phyloP scores from a whole-genome alignment of 2,888 invertebrate genomes.

The Thymelicus sylvestris region DNA sequence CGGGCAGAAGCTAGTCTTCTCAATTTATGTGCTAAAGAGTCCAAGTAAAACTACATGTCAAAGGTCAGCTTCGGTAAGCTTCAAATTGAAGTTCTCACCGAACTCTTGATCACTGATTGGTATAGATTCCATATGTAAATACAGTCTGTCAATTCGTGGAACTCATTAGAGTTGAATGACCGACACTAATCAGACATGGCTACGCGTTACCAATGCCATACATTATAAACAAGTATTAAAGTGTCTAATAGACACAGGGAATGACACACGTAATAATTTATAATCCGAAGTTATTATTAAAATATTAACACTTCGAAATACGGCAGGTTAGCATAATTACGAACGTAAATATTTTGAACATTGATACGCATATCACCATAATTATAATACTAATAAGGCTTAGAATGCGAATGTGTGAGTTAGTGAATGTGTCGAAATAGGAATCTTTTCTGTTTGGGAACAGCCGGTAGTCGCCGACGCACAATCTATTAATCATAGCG shows the following conservation, averaged over 20 bases:
- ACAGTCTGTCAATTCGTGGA: constrained; percentile 38
- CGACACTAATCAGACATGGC: constrained; percentile 50
- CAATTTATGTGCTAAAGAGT: neutral
- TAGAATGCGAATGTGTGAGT: constrained; percentile 17
- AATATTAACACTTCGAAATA: constrained; percentile 66
- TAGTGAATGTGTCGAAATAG: constrained; percentile 44
- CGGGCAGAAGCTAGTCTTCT: neutral
- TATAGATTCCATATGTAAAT: constrained; percentile 41
- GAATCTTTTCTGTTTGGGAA: constrained; percentile 35
- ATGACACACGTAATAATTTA: constrained; percentile 56
- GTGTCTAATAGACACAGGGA: constrained; percentile 48
- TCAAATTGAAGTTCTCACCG: constrained; percentile 41
- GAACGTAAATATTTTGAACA: constrained; percentile 66
- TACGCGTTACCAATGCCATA: constrained; percentile 49
- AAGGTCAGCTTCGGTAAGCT: constrained; percentile 40
- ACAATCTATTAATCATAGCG: constrained; percentile 74
- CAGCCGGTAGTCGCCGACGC: constrained; percentile 69
- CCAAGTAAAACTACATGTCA: constrained; percentile 27
- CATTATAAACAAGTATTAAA: constrained; percentile 54
- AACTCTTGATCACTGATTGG: constrained; percentile 39
- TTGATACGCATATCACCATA: constrained; percentile 55
- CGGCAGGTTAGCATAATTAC: constrained; percentile 56
- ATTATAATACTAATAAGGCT: constrained; percentile 10
- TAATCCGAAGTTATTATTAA: constrained; percentile 66
- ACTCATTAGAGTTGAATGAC: constrained; percentile 51